phyloP scores from a whole-genome alignment of 1,140 invertebrate genomes.

The Rhyacophila brunnea region DNA sequence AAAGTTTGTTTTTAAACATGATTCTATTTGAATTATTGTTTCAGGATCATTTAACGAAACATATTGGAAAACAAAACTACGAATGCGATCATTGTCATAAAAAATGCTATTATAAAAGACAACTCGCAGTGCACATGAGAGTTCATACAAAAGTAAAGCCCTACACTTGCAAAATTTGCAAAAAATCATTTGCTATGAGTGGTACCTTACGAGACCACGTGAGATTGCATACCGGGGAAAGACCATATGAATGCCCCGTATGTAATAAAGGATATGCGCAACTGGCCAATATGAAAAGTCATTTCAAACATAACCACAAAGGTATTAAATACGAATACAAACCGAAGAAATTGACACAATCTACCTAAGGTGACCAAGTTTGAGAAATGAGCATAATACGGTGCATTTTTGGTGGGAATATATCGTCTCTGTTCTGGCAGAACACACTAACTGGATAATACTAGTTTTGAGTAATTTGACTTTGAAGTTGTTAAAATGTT shows the following conservation, averaged over 20 bases:
- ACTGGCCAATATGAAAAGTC: conserved; percentile 10
- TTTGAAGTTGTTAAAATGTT: too few relatives aligned
- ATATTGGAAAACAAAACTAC: not conserved
- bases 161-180: conserved; percentile 37
- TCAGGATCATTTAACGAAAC: not conserved
- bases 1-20: not conserved
- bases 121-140: not conserved
- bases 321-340: too few relatives aligned
- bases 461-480: too few relatives aligned
- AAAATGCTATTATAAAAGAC: not conserved
- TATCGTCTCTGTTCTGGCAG: too few relatives aligned
- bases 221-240: conserved; percentile 47
- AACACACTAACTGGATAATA: too few relatives aligned
- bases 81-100: not conserved
- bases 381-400: too few relatives aligned
- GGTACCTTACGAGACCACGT: conserved; percentile 46
- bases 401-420: too few relatives aligned
- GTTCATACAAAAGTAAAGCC: conserved; percentile 56
- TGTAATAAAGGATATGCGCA: conserved; percentile 9
- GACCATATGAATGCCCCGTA: conserved; percentile 48
- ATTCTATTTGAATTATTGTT: not conserved
- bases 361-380: too few relatives aligned
- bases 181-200: conserved; percentile 46
- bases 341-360: too few relatives aligned
- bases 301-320: conserved; percentile 10